These are phyloP conservation scores for Drosophila ezoana DNA, from an alignment of 2,888 invertebrate species.

Conservation along the genomic window DNA sequence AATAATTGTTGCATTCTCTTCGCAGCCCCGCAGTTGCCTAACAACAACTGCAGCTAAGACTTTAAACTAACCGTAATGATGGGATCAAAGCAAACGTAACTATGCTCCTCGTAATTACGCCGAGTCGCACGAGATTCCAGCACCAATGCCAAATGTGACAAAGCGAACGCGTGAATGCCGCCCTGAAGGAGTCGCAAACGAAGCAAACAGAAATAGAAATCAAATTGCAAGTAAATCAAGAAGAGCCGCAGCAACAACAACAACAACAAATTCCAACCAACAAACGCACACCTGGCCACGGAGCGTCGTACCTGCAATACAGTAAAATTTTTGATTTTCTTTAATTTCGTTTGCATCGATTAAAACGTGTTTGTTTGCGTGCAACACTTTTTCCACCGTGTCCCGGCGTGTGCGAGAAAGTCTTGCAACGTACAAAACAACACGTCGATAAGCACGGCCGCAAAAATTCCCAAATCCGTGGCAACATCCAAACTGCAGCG, in stretches of 20 bases:
- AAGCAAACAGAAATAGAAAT: conserved; percentile 15
- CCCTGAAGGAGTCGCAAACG: conserved; percentile 53
- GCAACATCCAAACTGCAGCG: conserved; percentile 82
- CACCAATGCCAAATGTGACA: conserved; percentile 69
- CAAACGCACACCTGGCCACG: conserved; percentile 16
- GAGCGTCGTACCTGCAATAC: conserved; percentile 20
- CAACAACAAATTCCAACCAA: conserved; percentile 1
- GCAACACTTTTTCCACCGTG: conserved; percentile 75
- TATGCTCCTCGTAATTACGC: background rate
- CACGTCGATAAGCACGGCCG: conserved; percentile 68
- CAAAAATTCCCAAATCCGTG: conserved; percentile 83
- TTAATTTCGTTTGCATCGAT: conserved; percentile 52
- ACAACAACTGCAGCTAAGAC: conserved; percentile 19
- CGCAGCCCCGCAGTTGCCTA: conserved; percentile 48
- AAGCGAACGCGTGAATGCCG: conserved; percentile 51
- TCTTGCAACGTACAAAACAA: conserved; percentile 63
- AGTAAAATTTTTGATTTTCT: conserved; percentile 17
- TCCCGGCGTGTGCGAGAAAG: conserved; percentile 59
- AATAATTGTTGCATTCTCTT: conserved; percentile 55
- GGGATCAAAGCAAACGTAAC: conserved; percentile 29
- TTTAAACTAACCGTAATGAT: conserved; percentile 17
- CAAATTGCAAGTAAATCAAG: conserved; percentile 24
- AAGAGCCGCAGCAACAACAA: background rate
- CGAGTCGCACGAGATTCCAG: conserved; percentile 16
- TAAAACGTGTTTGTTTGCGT: conserved; percentile 70